These are phyloP conservation scores for Phylloscopus collybita DNA, from an alignment of 2,797 vertebrate species.

Conservation along the genomic window DNA sequence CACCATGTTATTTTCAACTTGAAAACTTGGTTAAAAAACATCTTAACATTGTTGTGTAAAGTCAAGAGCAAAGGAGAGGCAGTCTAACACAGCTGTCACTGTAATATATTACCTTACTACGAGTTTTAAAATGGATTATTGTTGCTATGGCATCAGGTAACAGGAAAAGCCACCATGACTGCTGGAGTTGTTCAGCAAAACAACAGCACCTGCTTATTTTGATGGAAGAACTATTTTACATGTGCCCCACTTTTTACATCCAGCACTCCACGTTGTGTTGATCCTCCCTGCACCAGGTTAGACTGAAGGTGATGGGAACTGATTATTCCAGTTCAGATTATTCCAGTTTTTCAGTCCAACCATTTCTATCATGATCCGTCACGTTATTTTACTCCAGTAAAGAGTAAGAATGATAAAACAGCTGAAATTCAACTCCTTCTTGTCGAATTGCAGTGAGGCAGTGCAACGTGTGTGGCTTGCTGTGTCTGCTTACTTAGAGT, in stretches of 20 bases:
- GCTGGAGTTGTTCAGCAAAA: slow-evolving; percentile 9
- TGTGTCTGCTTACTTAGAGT: neutral
- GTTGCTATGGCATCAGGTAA: slow-evolving; percentile 64
- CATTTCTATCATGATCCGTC: neutral
- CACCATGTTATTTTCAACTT: slow-evolving; percentile 69
- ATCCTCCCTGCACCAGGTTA: fast-evolving
- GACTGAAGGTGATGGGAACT: neutral
- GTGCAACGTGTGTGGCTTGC: fast-evolving
- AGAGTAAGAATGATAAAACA: neutral
- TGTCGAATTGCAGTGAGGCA: neutral
- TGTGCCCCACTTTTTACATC: neutral
- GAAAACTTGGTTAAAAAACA: slow-evolving; percentile 72
- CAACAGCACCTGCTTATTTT: neutral
- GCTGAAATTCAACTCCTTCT: neutral
- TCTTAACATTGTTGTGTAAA: slow-evolving; percentile 68
- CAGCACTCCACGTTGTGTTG: neutral
- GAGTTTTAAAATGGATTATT: slow-evolving; percentile 59
- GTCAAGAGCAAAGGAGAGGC: slow-evolving; percentile 61
- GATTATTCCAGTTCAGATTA: neutral
- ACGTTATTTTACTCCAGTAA: neutral
- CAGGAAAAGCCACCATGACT: slow-evolving; percentile 43
- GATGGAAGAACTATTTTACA: neutral
- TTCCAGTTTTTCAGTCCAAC: neutral
- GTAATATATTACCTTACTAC: slow-evolving; percentile 59
- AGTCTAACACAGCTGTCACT: slow-evolving; percentile 53